These are phyloP conservation scores for Cossypha heuglini DNA, from an alignment of 2,797 vertebrate species.

Conservation along the genomic window DNA sequence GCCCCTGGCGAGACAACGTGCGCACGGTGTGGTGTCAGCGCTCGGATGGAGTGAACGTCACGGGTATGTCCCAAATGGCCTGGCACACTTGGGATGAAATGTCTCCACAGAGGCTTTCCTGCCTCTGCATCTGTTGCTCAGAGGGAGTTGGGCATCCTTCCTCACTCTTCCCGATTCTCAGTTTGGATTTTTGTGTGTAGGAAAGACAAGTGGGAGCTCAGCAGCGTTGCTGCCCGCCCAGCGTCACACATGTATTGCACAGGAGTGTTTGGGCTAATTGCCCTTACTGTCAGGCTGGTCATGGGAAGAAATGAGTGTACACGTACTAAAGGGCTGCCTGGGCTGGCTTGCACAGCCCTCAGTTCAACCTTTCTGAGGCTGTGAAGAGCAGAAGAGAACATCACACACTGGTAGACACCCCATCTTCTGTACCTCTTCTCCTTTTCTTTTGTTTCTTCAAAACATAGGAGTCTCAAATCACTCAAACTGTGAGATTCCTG, in stretches of 20 bases:
- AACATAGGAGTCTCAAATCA: not conserved
- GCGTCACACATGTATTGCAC: not conserved
- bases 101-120: not conserved
- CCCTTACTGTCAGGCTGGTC: not conserved
- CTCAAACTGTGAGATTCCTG: slow-evolving; percentile 14
- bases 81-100: rapidly evolving
- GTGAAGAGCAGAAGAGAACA: not conserved
- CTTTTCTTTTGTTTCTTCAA: not conserved
- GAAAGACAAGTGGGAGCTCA: not conserved
- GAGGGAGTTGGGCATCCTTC: not conserved
- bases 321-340: not conserved
- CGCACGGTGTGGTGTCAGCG: slow-evolving; percentile 95
- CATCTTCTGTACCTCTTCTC: not conserved
- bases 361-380: not conserved
- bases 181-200: not conserved
- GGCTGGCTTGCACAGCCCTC: not conserved
- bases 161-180: not conserved
- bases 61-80: slow-evolving; percentile 78
- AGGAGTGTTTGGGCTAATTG: not conserved
- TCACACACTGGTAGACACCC: not conserved
- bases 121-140: not conserved
- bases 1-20: slow-evolving; percentile 89
- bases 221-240: not conserved
- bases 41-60: slow-evolving; percentile 94
- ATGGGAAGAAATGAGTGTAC: not conserved